Evolutionary conservation across 2,888 invertebrate genomes (phyloP), one percentile per base, ranked within the genome.

Genomic region (Yponomeuta evonymella): DNA sequence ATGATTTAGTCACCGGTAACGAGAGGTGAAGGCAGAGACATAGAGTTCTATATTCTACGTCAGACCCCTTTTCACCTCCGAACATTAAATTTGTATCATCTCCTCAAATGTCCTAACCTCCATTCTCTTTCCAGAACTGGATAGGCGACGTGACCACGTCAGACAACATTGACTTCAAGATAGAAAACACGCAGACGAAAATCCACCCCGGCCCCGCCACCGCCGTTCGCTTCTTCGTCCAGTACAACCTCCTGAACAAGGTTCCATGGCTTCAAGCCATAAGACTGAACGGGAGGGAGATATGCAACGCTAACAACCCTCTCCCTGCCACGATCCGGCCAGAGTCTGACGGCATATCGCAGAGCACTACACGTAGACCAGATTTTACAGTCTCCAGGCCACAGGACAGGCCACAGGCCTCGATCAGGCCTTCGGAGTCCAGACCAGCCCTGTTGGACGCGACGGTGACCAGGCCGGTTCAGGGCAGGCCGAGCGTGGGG

Each of bases 151-250:
- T 94, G 0, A 87, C 92, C 11, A 93, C 94, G 0, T 79, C 85
- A 66, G 94, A 95, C 79, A 94, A 94, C 79, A 87, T 85, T 43
- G 93, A 93, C 75, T 95, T 93, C 79, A 93, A 93, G 72, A 90
- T 95, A 51, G 93, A 93, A 74, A 94, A 94, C 77, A 88, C 92
- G 0, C 92, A 93, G 67, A 93, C 93, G 86, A 91, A 88, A 74
- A 87, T 95, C 48, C 89, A 90, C 71, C 93, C 94, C 0, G 94
- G 93, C 0, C 93, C 93, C 1, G 93, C 94, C 0, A 85, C 93
- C 0, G 82, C 93, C 0, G 89, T 94, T 11, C 84, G 94, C 2
- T 94, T 95, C 81, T 94, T 94, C 81, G 93, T 94, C 0, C 93
- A 93, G 73, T 94, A 93, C 81, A 93, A 93, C 76, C 83, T 88